A percentile compares a stretch with the other conserved stretches of the same genome.
These are phyloP conservation scores for Pseudomugil tenellus DNA, from an alignment of 2,797 vertebrate species.

Conservation along the genomic window DNA sequence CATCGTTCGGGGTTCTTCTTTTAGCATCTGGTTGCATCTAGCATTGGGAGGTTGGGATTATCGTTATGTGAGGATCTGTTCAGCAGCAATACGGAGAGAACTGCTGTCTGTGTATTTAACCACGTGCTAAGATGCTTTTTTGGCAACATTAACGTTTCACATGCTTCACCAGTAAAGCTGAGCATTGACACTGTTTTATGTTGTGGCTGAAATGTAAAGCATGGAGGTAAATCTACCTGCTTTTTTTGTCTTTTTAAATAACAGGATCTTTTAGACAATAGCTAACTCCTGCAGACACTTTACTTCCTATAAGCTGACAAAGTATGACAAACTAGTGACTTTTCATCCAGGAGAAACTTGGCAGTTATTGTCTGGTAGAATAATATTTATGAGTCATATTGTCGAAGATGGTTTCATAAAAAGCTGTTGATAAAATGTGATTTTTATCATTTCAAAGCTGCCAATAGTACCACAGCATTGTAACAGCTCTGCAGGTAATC, in stretches of 20 bases:
- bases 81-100: slow-evolving; percentile 9
- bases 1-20: slow-evolving; percentile 17
- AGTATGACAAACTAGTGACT: slow-evolving; percentile 17
- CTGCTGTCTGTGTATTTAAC: slow-evolving; percentile 47
- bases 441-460: background rate
- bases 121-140: slow-evolving; percentile 20
- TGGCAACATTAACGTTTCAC: slow-evolving; percentile 22
- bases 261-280: slow-evolving; percentile 29
- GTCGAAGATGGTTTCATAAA: background rate
- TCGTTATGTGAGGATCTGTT: slow-evolving; percentile 32
- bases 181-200: background rate
- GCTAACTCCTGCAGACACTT: slow-evolving; percentile 27
- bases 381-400: background rate
- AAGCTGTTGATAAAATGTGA: background rate
- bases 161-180: slow-evolving; percentile 9
- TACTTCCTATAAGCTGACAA: slow-evolving; percentile 12
- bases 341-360: background rate
- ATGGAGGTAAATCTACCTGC: slow-evolving; percentile 13
- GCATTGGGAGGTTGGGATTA: slow-evolving; percentile 35
- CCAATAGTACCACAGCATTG: no score
- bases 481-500: no score
- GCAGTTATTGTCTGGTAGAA: background rate
- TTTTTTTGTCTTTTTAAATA: slow-evolving; percentile 12
- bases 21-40: slow-evolving; percentile 62
- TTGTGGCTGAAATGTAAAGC: background rate